Evolutionary conservation across 2,113 vertebrate species (phyloP).

Genomic region (Phycodurus eques): DNA sequence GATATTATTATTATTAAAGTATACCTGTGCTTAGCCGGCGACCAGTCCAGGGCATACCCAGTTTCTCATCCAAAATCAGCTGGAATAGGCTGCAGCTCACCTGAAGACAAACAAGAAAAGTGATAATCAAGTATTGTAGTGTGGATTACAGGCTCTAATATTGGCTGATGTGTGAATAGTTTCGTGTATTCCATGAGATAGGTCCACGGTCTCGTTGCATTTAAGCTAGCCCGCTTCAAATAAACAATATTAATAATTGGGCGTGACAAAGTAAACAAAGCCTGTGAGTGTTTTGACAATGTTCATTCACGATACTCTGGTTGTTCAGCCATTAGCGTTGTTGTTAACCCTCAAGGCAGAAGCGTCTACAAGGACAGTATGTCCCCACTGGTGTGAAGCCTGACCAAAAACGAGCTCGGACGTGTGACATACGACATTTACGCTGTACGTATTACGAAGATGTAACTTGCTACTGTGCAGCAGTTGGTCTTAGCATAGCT

Average conservation of each 20-base stretch:
- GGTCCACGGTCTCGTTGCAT: conserved; percentile 20
- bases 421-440: not conserved
- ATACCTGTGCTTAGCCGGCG: not conserved
- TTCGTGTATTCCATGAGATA: not conserved
- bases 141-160: not conserved
- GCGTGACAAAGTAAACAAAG: not conserved
- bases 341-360: not conserved
- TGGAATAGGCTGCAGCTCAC: not conserved
- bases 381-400: conserved; percentile 5
- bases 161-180: not conserved
- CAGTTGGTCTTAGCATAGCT: not conserved
- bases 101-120: not conserved
- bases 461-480: not conserved
- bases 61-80: not conserved
- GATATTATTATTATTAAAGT: not conserved
- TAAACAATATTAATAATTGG: not conserved
- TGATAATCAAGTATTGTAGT: not conserved
- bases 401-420: not conserved
- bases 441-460: not conserved
- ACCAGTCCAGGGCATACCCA: not conserved
- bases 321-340: not conserved
- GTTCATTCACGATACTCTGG: not conserved
- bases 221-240: too few species aligned
- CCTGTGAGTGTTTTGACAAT: not conserved
- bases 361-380: conserved; percentile 24